These are phyloP conservation scores for Melanotaenia boesemani DNA, from an alignment of 2,797 vertebrate genomes.

Conservation along the genomic window DNA sequence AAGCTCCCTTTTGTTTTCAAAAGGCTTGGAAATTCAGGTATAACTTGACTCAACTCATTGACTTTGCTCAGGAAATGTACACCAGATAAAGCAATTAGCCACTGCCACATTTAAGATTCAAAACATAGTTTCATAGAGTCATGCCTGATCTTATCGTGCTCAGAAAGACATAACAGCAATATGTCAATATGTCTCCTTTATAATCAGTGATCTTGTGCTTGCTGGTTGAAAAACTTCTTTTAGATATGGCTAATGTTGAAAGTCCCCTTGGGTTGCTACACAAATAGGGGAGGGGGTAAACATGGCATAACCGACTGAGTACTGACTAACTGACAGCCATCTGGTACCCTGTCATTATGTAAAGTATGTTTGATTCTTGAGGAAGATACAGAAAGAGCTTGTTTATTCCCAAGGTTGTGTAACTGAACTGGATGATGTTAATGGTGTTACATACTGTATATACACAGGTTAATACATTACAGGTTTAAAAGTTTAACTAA, in stretches of 20 bases:
- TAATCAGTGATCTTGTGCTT: constrained; percentile 24
- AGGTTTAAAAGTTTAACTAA: constrained; percentile 22
- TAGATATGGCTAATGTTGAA: constrained; percentile 51
- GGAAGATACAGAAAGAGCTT: constrained; percentile 36
- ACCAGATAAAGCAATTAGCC: constrained; percentile 34
- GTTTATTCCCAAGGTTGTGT: constrained; percentile 48
- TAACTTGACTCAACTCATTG: constrained; percentile 51
- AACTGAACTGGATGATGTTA: constrained; percentile 28
- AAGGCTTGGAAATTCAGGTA: constrained; percentile 54
- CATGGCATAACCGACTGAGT: constrained; percentile 41
- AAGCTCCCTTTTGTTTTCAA: constrained; percentile 48
- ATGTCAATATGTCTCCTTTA: constrained; percentile 17
- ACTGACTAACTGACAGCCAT: constrained; percentile 63
- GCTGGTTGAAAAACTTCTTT: constrained; percentile 31
- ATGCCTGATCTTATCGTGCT: constrained; percentile 28
- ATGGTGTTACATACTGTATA: constrained; percentile 43
- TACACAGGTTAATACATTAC: constrained; percentile 30
- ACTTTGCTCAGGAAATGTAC: constrained; percentile 70
- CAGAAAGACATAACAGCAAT: constrained; percentile 43
- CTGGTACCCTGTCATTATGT: constrained; percentile 62
- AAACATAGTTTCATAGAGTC: constrained; percentile 11
- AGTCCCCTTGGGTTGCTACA: constrained; percentile 36
- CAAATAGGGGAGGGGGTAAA: constrained; percentile 28
- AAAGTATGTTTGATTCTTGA: constrained; percentile 41
- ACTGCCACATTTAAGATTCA: constrained; percentile 39